Evolutionary conservation across 2,888 invertebrate species (phyloP).

Genomic region (Andrena flavipes): DNA sequence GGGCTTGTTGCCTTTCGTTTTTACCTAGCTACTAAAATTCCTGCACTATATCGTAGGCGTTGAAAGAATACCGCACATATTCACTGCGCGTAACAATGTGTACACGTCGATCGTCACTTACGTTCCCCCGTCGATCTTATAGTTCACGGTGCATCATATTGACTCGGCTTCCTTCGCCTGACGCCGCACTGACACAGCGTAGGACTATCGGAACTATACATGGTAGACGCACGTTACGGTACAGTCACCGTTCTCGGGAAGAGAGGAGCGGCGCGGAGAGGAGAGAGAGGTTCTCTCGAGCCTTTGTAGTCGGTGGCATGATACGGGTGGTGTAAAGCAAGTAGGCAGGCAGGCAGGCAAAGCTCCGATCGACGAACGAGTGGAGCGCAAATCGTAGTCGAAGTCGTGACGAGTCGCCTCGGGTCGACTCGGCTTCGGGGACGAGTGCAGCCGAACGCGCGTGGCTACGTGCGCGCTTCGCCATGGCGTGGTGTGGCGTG

Average conservation of each 20-base stretch:
- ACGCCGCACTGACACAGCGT: constrained; percentile 28
- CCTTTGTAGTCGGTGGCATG: constrained; percentile 19
- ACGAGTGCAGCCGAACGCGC: constrained; percentile 65
- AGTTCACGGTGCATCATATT: constrained; percentile 50
- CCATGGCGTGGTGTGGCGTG: constrained; percentile 42
- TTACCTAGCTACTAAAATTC: not conserved
- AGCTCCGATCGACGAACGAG: constrained; percentile 51
- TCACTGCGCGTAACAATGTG: constrained; percentile 6
- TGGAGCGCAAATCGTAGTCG: constrained; percentile 42
- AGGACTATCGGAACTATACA: constrained; percentile 41
- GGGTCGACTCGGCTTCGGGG: constrained; percentile 39
- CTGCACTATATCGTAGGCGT: not conserved
- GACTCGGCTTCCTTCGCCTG: constrained; percentile 41
- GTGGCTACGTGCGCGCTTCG: constrained; percentile 46
- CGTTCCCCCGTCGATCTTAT: constrained; percentile 17
- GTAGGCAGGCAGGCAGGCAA: constrained; percentile 9
- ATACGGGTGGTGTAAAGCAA: constrained; percentile 26
- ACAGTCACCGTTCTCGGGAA: constrained; percentile 32
- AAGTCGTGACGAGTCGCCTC: constrained; percentile 58
- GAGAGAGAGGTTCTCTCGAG: constrained; percentile 1
- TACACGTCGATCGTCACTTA: constrained; percentile 28
- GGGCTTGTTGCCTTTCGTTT: not conserved
- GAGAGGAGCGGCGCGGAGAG: not conserved
- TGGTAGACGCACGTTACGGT: constrained; percentile 41
- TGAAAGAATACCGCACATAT: constrained; percentile 2